Base-by-base conservation (phyloP, 1,140 invertebrate genomes). In the Drosophila tani region DNA sequence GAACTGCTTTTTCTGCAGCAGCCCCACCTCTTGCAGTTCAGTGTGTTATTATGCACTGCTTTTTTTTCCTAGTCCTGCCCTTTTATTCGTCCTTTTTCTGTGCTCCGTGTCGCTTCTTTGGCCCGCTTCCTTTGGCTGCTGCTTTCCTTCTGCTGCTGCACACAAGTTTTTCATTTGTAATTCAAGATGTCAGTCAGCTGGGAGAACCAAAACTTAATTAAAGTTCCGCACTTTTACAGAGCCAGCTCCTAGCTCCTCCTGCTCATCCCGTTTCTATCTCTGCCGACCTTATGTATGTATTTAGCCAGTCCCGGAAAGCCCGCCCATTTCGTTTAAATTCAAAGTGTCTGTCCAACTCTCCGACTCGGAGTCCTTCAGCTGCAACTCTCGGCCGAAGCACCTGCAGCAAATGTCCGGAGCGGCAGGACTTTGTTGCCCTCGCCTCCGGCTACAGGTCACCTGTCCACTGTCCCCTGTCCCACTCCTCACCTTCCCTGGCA, bases 111-210 rank as follows among this genome's bases (percentile, higher is more conserved):
- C 41, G 68, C 51, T 86, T 71, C 56, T 63, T 50, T 75, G 47
- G 49, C 35, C 58, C 29, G 38, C 46, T 74, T 80, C 77, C 69
- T 79, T 75, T 74, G 60, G 66, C 64, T 24, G 64, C 56, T 38
- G 53, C 53, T 87, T 82, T 79, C 50, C 68, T 90, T 63, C 68
- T 78, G 63, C 73, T 58, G 63, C 68, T 82, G 81, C 84, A 87
- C 79, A 85, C 86, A 91, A 90, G 82, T 90, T 90, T 91, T 90
- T 90, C 86, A 90, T 90, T 90, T 90, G 86, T 90, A 90, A 90
- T 90, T 90, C 86, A 90, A 91, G 86, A 86, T 90, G 86, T 90
- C 86, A 90, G 86, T 90, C 86, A 91, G 86, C 73, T 90, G 86
- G 82, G 86, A 90, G 82, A 82, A 86, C 86, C 86, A 88, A 88